phyloP scores from a whole-genome alignment of 2,888 invertebrate genomes.

The Hermaeophaga mercurialis region DNA sequence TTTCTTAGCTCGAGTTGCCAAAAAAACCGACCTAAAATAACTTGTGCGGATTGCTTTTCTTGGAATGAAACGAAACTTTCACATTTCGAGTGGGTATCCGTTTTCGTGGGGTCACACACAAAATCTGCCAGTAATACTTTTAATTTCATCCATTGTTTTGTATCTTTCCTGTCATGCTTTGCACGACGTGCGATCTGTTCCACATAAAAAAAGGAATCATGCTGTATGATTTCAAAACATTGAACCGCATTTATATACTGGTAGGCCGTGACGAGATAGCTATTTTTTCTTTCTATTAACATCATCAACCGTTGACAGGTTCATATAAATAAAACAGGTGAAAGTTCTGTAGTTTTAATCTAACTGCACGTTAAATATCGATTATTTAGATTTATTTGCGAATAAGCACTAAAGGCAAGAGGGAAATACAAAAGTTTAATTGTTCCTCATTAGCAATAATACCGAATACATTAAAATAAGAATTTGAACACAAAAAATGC shows the following conservation, averaged over 20 bases:
- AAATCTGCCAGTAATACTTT: conserved; percentile 25
- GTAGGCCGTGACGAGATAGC: conserved; percentile 15
- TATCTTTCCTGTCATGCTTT: conserved; percentile 21
- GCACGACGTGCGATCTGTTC: conserved; percentile 14
- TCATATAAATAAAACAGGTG: conserved; percentile 18
- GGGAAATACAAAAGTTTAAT: too few species aligned
- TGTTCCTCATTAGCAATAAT: too few species aligned
- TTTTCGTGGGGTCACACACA: conserved; percentile 23
- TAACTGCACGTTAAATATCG: too few species aligned
- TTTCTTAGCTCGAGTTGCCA: too few species aligned
- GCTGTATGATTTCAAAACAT: conserved; percentile 22
- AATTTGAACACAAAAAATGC: too few species aligned
- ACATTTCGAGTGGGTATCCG: conserved; percentile 5
- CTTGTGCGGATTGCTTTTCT: conserved; percentile 4
- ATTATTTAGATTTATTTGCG: too few species aligned
- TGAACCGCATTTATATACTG: too few species aligned
- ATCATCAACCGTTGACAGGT: conserved; percentile 13
- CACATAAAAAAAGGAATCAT: conserved; percentile 21
- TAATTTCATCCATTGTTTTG: conserved; percentile 24
- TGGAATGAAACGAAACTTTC: conserved; percentile 10
- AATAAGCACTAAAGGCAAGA: too few species aligned
- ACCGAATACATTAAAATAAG: too few species aligned
- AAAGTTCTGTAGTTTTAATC: conserved; percentile 12
- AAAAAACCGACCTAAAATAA: conserved; percentile 6
- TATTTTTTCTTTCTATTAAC: conserved; percentile 15